Base-by-base conservation (phyloP, 2,888 invertebrate genomes). In the Apotomis turbidana region DNA sequence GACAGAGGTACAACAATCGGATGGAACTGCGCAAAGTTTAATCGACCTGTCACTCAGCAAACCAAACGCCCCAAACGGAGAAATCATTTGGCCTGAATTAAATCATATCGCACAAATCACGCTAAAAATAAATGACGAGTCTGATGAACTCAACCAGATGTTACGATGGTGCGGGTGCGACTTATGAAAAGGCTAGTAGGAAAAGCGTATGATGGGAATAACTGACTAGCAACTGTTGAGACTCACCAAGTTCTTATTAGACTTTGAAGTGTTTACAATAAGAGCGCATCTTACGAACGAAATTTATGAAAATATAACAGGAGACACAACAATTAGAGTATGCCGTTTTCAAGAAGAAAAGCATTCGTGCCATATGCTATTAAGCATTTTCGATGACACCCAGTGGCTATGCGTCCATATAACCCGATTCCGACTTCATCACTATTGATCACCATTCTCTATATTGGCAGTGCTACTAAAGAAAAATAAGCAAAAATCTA, bases 1-100 rank as follows among this genome's bases (percentile, higher is more conserved):
- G 41, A 41, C 41, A 41, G 41, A 6, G 5, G 41, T 41, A 41
- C 41, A 6, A 76, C 76, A 78, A 78, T 81, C 78, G 76, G 78
- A 76, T 78, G 69, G 77, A 77, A 78, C 80, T 75, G 73, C 72
- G 70, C 74, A 77, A 79, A 79, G 79, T 86, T 86, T 80, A 85
- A 86, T 86, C 83, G 81, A 83, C 80, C 83, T 84, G 85, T 82
- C 86, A 82, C 76, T 84, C 83, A 80, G 36, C 27, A 57, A 75
- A 75, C 68, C 74, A 75, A 15, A 15, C 15, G 15, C 15, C 15
- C 15, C 15, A 15, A 63, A 62, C 68, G 49, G 67, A 61, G 66
- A 70, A 73, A 71, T 74, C 41, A 74, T 74, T 71, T 74, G 63
- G 52, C 74, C 60, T 61, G 74, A 78, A 73, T 74, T 73, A 70